Evolutionary conservation across 2,888 invertebrate genomes (phyloP), one percentile per base, ranked within the genome.

Genomic region (Keiferia lycopersicella): DNA sequence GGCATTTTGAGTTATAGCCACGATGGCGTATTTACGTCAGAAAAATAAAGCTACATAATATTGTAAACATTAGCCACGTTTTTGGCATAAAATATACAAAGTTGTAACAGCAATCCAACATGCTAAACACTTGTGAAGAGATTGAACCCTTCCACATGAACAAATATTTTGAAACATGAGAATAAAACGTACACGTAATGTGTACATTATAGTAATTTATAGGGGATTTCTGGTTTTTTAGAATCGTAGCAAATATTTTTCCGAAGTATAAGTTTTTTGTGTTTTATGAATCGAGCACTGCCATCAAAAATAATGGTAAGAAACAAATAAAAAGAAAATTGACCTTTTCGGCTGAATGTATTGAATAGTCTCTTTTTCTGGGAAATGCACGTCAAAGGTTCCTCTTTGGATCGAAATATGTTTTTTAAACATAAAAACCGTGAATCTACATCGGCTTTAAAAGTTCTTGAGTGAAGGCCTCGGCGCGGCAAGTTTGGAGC

Each of bases 71-170:
- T 11, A 14, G 22, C 51, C 20, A 14, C 51, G 12, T 20, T 53
- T 53, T 53, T 26, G 51, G 51, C 22, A 26, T 34, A 34, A 34
- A 53, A 51, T 11, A 56, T n/a, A 56, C 22, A 30, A 30, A 22
- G 6, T 20, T n/a, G n/a, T n/a, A n/a, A n/a, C n/a, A n/a, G n/a
- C n/a, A n/a, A n/a, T n/a, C n/a, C n/a, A 81, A 83, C 74, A 70
- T 84, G 83, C 64, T 69, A 56, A 57, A 69, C 83, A 83, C 73
- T 82, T 84, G 83, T 80, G 16, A 56, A 56, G 64, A 57, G 48
- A 63, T 48, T 57, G 51, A 45, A 8, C 20, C 26, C n/a, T 53
- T 6, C 8, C 22, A 34, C 26, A 16, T 56, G 56, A 56, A 56
- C 56, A 56, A 34, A 34, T 56, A 56, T 56, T 53, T 12, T 53